phyloP scores from a whole-genome alignment of 2,888 invertebrate species.

The Leptarthrus brevirostris region DNA sequence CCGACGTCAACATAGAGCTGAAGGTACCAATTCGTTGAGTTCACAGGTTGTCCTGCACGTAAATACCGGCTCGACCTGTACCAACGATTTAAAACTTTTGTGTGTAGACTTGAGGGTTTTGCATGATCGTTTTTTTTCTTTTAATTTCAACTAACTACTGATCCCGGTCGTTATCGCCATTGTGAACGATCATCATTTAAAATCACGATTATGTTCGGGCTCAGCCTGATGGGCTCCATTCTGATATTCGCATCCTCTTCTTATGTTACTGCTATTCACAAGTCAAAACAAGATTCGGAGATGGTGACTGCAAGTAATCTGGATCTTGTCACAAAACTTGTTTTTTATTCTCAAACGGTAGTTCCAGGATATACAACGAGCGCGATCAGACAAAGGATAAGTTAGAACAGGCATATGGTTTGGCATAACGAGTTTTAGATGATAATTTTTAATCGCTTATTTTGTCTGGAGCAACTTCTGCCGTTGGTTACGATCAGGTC shows the following conservation, averaged over 20 bases:
- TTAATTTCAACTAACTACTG: slow-evolving; percentile 23
- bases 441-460: slow-evolving; percentile 24
- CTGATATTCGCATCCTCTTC: slow-evolving; percentile 29
- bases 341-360: slow-evolving; percentile 46
- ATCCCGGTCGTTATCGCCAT: slow-evolving; percentile 22
- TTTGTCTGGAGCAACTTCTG: slow-evolving; percentile 39
- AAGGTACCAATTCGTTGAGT: slow-evolving; percentile 39
- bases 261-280: slow-evolving; percentile 26
- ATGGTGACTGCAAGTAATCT: slow-evolving; percentile 39
- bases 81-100: slow-evolving; percentile 23
- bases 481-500: slow-evolving; percentile 48
- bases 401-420: slow-evolving; percentile 51
- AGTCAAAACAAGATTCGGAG: slow-evolving; percentile 43
- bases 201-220: slow-evolving; percentile 14
- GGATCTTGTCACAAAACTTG: slow-evolving; percentile 45
- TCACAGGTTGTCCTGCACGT: slow-evolving; percentile 18
- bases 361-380: slow-evolving; percentile 45
- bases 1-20: slow-evolving; percentile 22
- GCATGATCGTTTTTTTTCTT: slow-evolving; percentile 27
- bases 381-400: slow-evolving; percentile 40
- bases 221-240: slow-evolving; percentile 8
- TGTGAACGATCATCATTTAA: slow-evolving; percentile 27
- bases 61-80: slow-evolving; percentile 43
- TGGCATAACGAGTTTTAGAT: slow-evolving; percentile 46
- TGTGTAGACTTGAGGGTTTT: slow-evolving; percentile 30